A percentile compares a stretch with the other conserved stretches of the same genome.
phyloP scores from a whole-genome alignment of 1,140 invertebrate species.

The Galleria mellonella region DNA sequence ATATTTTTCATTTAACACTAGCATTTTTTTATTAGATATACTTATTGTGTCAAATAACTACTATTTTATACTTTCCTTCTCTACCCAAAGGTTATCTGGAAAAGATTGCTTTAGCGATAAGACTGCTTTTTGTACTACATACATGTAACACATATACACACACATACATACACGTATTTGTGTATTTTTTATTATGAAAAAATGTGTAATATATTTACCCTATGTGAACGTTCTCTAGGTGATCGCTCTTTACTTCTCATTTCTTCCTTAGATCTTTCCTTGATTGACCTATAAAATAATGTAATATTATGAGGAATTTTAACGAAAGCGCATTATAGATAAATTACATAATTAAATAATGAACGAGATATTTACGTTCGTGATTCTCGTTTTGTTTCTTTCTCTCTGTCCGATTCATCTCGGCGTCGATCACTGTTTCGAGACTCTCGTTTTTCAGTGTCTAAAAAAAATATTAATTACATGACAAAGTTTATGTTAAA shows the following conservation, averaged over 20 bases:
- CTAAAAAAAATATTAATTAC: conserved; percentile 20
- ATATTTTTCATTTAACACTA: no score
- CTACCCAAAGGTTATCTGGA: no score
- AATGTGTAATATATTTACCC: conserved; percentile 30
- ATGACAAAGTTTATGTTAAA: not conserved
- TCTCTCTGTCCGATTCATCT: conserved; percentile 56
- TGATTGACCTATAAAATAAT: conserved; percentile 33
- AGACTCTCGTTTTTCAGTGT: conserved; percentile 47
- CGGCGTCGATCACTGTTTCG: conserved; percentile 46
- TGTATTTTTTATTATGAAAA: no score
- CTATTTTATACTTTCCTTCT: no score
- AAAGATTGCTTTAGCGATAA: no score
- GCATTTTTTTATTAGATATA: no score
- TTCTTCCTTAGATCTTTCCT: conserved; percentile 58
- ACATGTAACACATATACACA: no score
- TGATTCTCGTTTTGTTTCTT: conserved; percentile 57
- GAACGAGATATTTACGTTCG: conserved; percentile 39
- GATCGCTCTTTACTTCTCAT: conserved; percentile 53
- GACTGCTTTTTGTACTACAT: no score
- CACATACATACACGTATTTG: no score
- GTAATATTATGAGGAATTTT: not conserved
- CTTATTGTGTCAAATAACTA: no score
- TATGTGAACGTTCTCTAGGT: conserved; percentile 55
- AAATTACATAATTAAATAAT: not conserved
- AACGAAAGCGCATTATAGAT: not conserved